These are phyloP conservation scores for Idaea straminata DNA, from an alignment of 2,888 invertebrate genomes.

Conservation along the genomic window DNA sequence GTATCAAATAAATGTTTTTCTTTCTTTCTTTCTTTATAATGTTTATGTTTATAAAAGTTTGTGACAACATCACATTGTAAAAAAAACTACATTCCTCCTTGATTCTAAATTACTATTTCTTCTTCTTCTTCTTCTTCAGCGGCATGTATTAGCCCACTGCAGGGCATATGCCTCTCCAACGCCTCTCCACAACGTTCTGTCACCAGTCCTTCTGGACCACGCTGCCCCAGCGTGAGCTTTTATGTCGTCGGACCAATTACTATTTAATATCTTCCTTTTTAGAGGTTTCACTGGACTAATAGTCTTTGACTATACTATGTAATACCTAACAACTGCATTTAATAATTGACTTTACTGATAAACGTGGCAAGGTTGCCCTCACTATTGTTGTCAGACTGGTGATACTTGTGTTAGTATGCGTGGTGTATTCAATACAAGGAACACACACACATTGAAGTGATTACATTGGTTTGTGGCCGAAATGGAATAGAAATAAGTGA, in stretches of 20 bases:
- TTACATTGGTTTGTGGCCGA: background rate
- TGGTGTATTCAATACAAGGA: background rate
- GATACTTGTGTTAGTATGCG: background rate
- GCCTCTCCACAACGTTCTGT: no score
- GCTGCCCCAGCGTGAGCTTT: no score
- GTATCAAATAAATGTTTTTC: no score
- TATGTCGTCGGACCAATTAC: no score
- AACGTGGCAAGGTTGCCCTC: constrained; percentile 41
- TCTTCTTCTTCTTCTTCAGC: no score
- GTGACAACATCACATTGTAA: background rate
- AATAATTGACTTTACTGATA: constrained; percentile 46
- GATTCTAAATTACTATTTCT: background rate
- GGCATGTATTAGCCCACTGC: no score
- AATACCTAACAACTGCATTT: constrained; percentile 17
- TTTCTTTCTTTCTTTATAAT: no score
- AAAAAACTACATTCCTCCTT: background rate
- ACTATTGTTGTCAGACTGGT: constrained; percentile 10
- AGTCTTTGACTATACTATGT: background rate
- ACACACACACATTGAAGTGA: background rate
- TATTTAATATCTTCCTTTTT: background rate
- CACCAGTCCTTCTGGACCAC: no score
- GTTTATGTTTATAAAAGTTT: no score
- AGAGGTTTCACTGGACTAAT: background rate
- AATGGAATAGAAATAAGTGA: background rate
- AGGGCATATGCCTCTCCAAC: no score